These are phyloP conservation scores for Pogonocherus hispidulus DNA, from an alignment of 2,888 invertebrate genomes.

Conservation along the genomic window DNA sequence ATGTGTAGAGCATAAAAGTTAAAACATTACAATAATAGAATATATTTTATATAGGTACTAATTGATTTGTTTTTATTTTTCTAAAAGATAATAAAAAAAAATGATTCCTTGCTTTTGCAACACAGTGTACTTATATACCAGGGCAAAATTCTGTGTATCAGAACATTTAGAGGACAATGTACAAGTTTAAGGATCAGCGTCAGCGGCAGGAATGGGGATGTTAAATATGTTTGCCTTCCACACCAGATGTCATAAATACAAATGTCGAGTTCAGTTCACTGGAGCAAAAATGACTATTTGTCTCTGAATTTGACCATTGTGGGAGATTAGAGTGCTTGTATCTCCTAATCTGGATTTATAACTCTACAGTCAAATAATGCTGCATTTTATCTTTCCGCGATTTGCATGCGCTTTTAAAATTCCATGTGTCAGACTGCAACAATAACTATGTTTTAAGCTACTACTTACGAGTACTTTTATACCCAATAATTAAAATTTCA, in stretches of 20 bases:
- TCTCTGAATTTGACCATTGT: conserved; percentile 64
- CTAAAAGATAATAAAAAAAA: no score
- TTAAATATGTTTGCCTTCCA: conserved; percentile 64
- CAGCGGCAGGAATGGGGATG: conserved; percentile 56
- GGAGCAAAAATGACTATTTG: conserved; percentile 64
- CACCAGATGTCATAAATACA: conserved; percentile 64
- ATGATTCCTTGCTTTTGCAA: no score
- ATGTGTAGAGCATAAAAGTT: no score
- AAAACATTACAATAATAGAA: no score
- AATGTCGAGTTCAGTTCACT: conserved; percentile 61
- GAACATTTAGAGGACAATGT: conserved; percentile 50
- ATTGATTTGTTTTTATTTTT: no score
- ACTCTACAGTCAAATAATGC: conserved; percentile 47
- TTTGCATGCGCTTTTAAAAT: conserved; percentile 51
- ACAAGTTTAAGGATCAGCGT: conserved; percentile 63
- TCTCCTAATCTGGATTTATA: conserved; percentile 63
- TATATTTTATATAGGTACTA: no score
- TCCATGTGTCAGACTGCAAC: conserved; percentile 6
- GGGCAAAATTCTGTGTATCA: conserved; percentile 29
- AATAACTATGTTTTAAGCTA: no score
- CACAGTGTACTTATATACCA: no score
- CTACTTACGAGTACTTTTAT: no score
- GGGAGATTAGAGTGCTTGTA: conserved; percentile 63
- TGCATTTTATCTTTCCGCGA: conserved; percentile 48
- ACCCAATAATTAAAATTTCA: no score